Evolutionary conservation across 2,113 vertebrate genomes (phyloP).

Genomic region (Machaerirhynchus nigripectus): DNA sequence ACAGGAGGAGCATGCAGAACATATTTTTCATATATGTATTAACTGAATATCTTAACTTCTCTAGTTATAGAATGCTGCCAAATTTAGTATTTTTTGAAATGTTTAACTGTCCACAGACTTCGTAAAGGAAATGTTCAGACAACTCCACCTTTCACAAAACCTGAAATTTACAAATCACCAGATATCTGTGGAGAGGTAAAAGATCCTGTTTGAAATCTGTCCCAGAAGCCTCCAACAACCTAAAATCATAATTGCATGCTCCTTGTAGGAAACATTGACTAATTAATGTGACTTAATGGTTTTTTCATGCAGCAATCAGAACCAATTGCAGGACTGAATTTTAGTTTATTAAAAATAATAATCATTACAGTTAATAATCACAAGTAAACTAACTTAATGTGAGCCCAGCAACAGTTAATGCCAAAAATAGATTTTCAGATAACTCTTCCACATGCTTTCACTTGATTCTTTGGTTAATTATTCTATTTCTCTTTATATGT

Average conservation of each 20-base stretch:
- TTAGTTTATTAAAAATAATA: background rate
- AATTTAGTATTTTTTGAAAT: background rate
- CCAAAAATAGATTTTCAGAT: background rate
- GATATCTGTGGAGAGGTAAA: constrained; percentile 61
- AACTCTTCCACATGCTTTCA: background rate
- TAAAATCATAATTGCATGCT: constrained; percentile 23
- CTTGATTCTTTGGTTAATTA: background rate
- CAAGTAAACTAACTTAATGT: background rate
- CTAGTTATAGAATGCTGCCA: background rate
- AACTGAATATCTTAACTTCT: background rate
- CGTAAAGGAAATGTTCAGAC: background rate
- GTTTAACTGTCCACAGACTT: background rate
- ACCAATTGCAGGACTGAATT: background rate
- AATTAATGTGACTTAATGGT: background rate
- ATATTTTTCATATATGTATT: background rate
- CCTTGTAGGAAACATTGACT: background rate
- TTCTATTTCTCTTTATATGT: background rate
- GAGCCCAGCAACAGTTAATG: background rate
- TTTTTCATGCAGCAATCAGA: background rate
- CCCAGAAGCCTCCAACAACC: constrained; percentile 74
- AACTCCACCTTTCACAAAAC: background rate
- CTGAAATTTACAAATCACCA: constrained; percentile 70
- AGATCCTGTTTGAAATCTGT: constrained; percentile 70
- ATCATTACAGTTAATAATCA: background rate
- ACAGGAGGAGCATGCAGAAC: background rate